phyloP scores from a whole-genome alignment of 64 coral and sea anemone species.

The Actinia equina region DNA sequence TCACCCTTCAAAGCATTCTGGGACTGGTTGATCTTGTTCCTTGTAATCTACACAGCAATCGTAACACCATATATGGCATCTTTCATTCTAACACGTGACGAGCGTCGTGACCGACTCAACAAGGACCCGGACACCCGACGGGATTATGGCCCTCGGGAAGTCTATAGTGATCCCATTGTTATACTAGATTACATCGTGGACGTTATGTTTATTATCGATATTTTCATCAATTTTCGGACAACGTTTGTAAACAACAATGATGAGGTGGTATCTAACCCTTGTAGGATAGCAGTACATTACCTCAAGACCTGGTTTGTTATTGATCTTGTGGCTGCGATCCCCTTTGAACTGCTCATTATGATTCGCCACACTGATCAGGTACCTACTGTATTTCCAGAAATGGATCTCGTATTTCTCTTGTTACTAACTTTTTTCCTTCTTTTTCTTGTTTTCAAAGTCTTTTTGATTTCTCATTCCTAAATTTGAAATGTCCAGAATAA shows the following conservation, averaged over 20 bases:
- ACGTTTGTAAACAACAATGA: conserved; percentile 90
- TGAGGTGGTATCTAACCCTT: conserved; percentile 90
- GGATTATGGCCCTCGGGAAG: conserved; percentile 53
- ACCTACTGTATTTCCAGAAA: not conserved
- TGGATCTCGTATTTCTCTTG: too few species aligned
- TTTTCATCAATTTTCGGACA: conserved; percentile 96
- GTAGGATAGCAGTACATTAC: conserved; percentile 97
- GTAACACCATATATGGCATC: conserved; percentile 97
- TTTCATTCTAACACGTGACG: conserved; percentile 77
- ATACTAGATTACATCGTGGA: conserved; percentile 96
- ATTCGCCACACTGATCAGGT: conserved; percentile 92
- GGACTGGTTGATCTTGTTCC: conserved; percentile 92
- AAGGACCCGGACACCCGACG: conserved; percentile 60
- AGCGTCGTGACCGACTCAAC: conserved; percentile 52
- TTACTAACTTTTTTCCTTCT: too few species aligned
- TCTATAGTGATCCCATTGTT: conserved; percentile 72
- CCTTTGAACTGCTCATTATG: conserved; percentile 92
- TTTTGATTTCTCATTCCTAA: too few species aligned
- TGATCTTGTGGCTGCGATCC: conserved; percentile 89
- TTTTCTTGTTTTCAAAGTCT: too few species aligned
- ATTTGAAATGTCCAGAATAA: too few species aligned
- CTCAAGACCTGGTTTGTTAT: conserved; percentile 98
- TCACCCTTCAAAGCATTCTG: conserved; percentile 98
- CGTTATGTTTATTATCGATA: conserved; percentile 98
- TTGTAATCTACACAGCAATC: conserved; percentile 96